Conservation (phyloP, 1,140 invertebrate species). For the Drosophila micromelanica region DNA sequence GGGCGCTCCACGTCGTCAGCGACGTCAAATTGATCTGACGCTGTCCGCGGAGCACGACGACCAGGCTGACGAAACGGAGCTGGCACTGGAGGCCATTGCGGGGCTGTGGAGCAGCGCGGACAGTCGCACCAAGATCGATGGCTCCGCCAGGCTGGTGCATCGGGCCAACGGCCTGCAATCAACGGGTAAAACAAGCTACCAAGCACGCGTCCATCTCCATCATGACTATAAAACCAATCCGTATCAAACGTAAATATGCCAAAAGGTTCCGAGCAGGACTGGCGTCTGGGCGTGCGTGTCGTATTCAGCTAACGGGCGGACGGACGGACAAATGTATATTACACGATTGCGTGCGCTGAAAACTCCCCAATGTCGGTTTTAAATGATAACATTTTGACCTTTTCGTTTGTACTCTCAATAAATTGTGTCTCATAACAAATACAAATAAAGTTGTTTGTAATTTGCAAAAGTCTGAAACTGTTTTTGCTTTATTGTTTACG, state of each 20-base stretch:
- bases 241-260: conserved; percentile 51
- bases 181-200: conserved; percentile 75
- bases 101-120: conserved; percentile 79
- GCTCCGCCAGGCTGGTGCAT: conserved; percentile 73
- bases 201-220: conserved; percentile 75
- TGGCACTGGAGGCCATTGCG: conserved; percentile 78
- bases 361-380: not conserved
- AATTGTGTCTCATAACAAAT: not conserved
- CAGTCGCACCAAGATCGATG: conserved; percentile 75
- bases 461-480: conserved; percentile 46
- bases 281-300: conserved; percentile 74
- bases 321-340: conserved; percentile 14
- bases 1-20: conserved; percentile 41
- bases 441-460: conserved; percentile 25
- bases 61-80: conserved; percentile 74
- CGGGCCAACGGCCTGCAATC: conserved; percentile 50
- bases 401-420: conserved; percentile 43
- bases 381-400: conserved; percentile 77
- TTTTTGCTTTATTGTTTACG: conserved; percentile 67
- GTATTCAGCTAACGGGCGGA: conserved; percentile 46
- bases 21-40: conserved; percentile 78
- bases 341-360: conserved; percentile 52
- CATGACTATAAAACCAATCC: conserved; percentile 76
- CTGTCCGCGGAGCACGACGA: conserved; percentile 79
- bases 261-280: conserved; percentile 76